These are phyloP conservation scores for Steromphala cineraria DNA, from an alignment of 2,888 invertebrate species.

Conservation along the genomic window DNA sequence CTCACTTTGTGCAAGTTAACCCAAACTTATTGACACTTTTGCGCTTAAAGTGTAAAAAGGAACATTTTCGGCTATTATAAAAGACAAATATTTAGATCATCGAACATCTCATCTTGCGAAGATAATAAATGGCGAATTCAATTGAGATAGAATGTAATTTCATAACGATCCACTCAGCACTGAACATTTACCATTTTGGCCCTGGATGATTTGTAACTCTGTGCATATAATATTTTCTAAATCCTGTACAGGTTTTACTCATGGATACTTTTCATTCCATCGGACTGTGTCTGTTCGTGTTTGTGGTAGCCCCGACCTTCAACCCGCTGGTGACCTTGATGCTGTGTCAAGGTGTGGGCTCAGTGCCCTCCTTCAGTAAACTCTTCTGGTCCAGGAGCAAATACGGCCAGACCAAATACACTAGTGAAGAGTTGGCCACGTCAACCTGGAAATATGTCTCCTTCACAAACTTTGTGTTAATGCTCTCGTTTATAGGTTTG, in stretches of 20 bases:
- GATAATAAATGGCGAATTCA: too few species aligned
- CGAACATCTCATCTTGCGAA: too few species aligned
- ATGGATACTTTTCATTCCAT: not conserved
- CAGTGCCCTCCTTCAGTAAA: not conserved
- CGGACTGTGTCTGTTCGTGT: not conserved
- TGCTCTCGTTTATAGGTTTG: not conserved
- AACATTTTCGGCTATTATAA: too few species aligned
- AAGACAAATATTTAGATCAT: too few species aligned
- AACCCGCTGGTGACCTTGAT: not conserved
- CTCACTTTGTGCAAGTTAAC: too few species aligned
- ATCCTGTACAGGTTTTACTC: not conserved
- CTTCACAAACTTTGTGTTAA: not conserved
- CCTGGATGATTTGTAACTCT: too few species aligned
- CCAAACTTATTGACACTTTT: too few species aligned
- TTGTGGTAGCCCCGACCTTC: not conserved
- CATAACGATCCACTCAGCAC: too few species aligned
- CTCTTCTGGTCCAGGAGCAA: not conserved
- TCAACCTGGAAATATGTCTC: not conserved
- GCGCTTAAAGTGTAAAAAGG: too few species aligned
- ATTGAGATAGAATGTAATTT: too few species aligned
- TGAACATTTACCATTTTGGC: too few species aligned
- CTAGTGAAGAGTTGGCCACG: not conserved
- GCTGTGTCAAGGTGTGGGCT: not conserved
- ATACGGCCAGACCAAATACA: not conserved
- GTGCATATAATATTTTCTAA: too few species aligned